A percentile compares a stretch with the other conserved stretches of the same genome.
phyloP scores from a whole-genome alignment of 1,140 invertebrate species.

The Notospermus geniculatus region DNA sequence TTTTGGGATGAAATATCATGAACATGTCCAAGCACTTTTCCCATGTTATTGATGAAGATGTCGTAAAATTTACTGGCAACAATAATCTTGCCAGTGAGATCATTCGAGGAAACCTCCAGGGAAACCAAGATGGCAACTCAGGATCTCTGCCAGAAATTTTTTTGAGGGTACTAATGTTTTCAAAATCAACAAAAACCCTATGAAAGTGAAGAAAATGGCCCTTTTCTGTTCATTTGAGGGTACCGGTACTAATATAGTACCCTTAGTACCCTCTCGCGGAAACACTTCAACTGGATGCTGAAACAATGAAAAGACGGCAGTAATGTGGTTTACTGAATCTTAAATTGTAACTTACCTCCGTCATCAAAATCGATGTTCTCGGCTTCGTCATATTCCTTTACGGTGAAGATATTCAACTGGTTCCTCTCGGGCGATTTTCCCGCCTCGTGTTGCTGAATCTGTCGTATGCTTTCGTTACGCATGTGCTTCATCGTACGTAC shows the following conservation, averaged over 20 bases:
- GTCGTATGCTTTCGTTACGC: conserved; percentile 89
- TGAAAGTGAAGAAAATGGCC: no score
- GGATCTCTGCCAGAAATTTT: no score
- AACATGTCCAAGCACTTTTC: no score
- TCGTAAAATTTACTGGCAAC: neutral
- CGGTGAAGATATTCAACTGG: conserved; percentile 81
- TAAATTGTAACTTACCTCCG: conserved; percentile 32
- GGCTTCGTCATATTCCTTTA: conserved; percentile 68
- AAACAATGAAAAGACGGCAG: neutral
- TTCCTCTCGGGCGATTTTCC: conserved; percentile 71
- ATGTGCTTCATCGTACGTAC: conserved; percentile 63
- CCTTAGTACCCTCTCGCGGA: no score
- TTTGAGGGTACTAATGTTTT: no score
- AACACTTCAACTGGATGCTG: neutral
- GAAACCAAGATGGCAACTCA: neutral
- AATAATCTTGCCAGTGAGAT: neutral
- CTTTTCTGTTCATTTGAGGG: no score
- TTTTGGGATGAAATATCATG: no score
- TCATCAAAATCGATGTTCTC: conserved; percentile 53
- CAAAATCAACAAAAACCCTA: no score
- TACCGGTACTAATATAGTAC: no score
- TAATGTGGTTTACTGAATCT: neutral
- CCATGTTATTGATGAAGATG: neutral
- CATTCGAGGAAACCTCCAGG: no score
- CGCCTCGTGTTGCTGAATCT: conserved; percentile 72